Percentiles rank a stretch among this genome's conserved stretches.
phyloP scores from a whole-genome alignment of 1,140 invertebrate genomes.

The Ceratosolen fusciceps region DNA sequence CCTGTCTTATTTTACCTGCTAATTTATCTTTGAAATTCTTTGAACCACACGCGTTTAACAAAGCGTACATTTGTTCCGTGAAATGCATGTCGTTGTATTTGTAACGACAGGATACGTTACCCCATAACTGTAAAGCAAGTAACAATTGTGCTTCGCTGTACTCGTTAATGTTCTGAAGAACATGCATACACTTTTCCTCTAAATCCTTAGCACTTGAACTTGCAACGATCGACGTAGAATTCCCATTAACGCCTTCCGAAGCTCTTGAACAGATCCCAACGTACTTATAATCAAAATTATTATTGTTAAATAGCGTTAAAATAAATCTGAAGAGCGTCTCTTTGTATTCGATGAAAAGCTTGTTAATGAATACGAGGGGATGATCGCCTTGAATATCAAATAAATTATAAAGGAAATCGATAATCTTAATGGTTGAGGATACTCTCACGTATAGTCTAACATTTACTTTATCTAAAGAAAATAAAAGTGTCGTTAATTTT shows the following conservation, averaged over 20 bases:
- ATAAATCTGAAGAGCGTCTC: conserved; percentile 37
- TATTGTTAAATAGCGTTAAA: conserved; percentile 41
- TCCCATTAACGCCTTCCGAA: neutral
- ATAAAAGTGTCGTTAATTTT: conserved; percentile 26
- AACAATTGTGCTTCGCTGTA: conserved; percentile 33
- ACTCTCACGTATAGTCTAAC: conserved; percentile 50
- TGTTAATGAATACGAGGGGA: conserved; percentile 25
- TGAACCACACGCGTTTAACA: conserved; percentile 8
- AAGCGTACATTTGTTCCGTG: conserved; percentile 15
- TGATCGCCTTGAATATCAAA: conserved; percentile 12
- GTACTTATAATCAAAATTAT: conserved; percentile 22
- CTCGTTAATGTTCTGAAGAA: conserved; percentile 41
- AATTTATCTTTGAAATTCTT: neutral
- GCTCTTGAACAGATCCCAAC: conserved; percentile 22
- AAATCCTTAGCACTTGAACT: conserved; percentile 24
- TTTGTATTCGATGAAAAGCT: conserved; percentile 29
- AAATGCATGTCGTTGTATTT: conserved; percentile 27
- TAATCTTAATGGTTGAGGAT: conserved; percentile 27
- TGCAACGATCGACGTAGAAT: neutral
- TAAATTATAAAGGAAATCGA: conserved; percentile 42
- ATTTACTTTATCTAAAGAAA: conserved; percentile 40
- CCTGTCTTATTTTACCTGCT: conserved; percentile 21
- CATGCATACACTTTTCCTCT: conserved; percentile 42
- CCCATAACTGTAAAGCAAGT: conserved; percentile 42
- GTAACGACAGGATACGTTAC: conserved; percentile 13